A percentile compares a stretch with the other conserved stretches of the same genome.
Evolutionary conservation across 2,113 vertebrate species (phyloP).

Genomic region (Daphoenositta chrysoptera): DNA sequence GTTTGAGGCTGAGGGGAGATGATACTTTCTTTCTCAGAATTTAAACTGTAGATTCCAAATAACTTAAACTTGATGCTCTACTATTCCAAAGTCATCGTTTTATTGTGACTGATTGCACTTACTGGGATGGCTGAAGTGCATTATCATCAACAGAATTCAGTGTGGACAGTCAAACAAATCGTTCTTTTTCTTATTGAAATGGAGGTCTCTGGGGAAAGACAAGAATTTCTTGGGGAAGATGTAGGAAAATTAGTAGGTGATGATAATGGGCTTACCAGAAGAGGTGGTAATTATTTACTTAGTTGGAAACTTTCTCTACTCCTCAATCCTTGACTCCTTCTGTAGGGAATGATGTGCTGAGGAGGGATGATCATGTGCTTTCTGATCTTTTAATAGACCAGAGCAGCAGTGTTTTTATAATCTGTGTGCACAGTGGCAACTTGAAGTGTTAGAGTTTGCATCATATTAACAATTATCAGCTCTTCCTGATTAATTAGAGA

Average conservation of each 20-base stretch:
- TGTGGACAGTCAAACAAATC: background rate
- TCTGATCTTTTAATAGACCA: slow-evolving; percentile 46
- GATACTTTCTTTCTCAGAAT: background rate
- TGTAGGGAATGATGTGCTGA: background rate
- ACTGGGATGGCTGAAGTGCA: background rate
- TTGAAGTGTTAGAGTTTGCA: background rate
- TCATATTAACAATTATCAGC: background rate
- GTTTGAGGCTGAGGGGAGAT: background rate
- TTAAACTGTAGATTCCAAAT: background rate
- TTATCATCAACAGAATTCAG: background rate
- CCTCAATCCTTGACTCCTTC: background rate
- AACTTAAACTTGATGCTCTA: background rate
- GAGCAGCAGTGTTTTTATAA: background rate
- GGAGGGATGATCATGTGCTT: slow-evolving; percentile 44
- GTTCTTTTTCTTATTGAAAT: background rate
- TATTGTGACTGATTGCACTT: background rate
- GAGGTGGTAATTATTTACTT: background rate
- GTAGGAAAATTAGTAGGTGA: background rate
- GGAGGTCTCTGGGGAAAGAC: background rate
- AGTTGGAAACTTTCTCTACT: background rate
- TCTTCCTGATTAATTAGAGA: slow-evolving; percentile 17
- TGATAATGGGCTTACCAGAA: background rate
- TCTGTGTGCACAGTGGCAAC: background rate
- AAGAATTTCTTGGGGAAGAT: background rate
- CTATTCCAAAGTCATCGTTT: background rate